Conservation (phyloP, 2,797 vertebrate species). For the Paratrypauchen microcephalus region DNA sequence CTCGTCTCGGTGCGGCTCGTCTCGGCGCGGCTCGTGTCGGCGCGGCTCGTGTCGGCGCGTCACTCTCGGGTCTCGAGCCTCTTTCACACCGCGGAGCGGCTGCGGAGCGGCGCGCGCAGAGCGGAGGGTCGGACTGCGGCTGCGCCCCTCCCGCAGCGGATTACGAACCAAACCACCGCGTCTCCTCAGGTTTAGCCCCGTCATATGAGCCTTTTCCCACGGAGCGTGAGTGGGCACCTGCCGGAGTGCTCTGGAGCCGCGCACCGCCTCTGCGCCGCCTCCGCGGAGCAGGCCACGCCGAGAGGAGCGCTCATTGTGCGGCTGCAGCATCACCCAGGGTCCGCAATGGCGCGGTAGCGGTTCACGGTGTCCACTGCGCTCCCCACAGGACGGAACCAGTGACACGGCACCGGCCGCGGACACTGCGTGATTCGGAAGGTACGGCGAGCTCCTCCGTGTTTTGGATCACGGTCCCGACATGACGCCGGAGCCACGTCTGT, state of each 20-base stretch:
- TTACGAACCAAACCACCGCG: constrained; percentile 79
- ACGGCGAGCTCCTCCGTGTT: constrained; percentile 28
- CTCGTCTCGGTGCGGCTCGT: no score
- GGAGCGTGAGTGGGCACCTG: background rate
- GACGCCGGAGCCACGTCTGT: constrained; percentile 62
- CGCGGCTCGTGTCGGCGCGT: no score
- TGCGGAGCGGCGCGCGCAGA: background rate
- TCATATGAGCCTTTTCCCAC: constrained; percentile 56
- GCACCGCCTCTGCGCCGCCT: constrained; percentile 27
- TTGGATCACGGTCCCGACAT: constrained; percentile 49
- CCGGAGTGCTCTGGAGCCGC: constrained; percentile 1
- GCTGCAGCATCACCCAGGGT: constrained; percentile 70
- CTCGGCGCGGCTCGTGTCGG: no score
- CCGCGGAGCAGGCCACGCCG: constrained; percentile 27
- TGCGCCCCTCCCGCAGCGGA: constrained; percentile 63
- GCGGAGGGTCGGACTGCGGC: constrained; percentile 63
- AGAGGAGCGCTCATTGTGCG: constrained; percentile 51
- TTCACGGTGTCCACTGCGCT: constrained; percentile 61
- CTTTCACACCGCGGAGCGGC: no score
- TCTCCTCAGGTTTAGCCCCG: constrained; percentile 70
- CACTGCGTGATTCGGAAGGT: constrained; percentile 41
- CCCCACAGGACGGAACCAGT: constrained; percentile 52
- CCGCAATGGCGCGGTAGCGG: constrained; percentile 79
- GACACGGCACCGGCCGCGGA: constrained; percentile 6
- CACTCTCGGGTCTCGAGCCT: no score